phyloP scores from a whole-genome alignment of 2,888 invertebrate species.

The Lasioglossum pauxillum region DNA sequence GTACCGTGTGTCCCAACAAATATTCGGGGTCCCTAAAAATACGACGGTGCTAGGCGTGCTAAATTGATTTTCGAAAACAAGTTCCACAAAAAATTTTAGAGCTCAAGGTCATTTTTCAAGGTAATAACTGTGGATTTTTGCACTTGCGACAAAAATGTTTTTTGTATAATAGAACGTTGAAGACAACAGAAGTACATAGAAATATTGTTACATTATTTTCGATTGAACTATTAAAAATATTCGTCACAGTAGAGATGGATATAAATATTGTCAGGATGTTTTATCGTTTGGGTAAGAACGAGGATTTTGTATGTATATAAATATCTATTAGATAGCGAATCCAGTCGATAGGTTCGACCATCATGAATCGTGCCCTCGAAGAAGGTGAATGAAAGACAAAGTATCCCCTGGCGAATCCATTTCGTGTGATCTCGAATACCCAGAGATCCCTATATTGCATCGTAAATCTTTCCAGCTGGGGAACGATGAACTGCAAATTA shows the following conservation, averaged over 20 bases:
- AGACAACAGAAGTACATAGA: neutral
- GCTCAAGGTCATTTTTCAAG: neutral
- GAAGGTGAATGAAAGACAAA: slow-evolving; percentile 73
- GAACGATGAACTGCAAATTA: slow-evolving; percentile 52
- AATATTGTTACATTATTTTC: neutral
- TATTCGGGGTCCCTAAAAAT: neutral
- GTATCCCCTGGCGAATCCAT: slow-evolving; percentile 69
- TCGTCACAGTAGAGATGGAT: neutral
- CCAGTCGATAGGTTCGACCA: slow-evolving; percentile 52
- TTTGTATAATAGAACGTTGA: too few relatives aligned
- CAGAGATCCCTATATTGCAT: slow-evolving; percentile 42
- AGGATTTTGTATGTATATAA: slow-evolving; percentile 18
- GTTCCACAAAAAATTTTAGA: neutral
- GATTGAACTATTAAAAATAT: neutral
- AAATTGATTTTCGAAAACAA: neutral
- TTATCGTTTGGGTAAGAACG: neutral
- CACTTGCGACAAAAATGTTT: neutral
- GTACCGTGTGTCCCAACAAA: neutral
- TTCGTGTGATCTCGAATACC: slow-evolving; percentile 47
- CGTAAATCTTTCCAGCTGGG: slow-evolving; percentile 44
- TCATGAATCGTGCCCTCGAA: slow-evolving; percentile 70
- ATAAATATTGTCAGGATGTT: neutral
- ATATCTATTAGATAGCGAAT: slow-evolving; percentile 55
- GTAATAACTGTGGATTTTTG: neutral
- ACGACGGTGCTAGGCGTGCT: neutral